Evolutionary conservation across 2,888 invertebrate species (phyloP).

Genomic region (Campaea margaritaria): DNA sequence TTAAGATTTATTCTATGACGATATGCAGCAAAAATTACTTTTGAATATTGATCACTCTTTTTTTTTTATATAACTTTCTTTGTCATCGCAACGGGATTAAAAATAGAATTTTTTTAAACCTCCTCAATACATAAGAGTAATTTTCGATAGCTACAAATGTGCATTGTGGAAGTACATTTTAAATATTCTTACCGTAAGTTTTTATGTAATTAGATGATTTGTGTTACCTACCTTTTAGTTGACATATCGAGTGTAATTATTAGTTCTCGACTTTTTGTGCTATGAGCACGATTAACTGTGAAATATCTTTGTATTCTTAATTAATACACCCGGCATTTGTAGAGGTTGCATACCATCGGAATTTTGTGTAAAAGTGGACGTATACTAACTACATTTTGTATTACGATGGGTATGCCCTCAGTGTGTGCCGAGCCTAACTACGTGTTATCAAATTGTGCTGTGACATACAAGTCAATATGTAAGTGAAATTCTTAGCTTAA

Average conservation of each 20-base stretch:
- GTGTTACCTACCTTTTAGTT: slow-evolving; percentile 34
- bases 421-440: slow-evolving; percentile 31
- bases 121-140: slow-evolving; percentile 43
- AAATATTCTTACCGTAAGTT: slow-evolving; percentile 43
- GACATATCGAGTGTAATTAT: slow-evolving; percentile 52
- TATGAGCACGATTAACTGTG: slow-evolving; percentile 52
- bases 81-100: slow-evolving; percentile 28
- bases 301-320: slow-evolving; percentile 18
- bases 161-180: slow-evolving; percentile 64
- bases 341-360: slow-evolving; percentile 7
- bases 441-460: slow-evolving; percentile 71
- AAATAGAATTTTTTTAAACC: slow-evolving; percentile 22
- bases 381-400: background rate
- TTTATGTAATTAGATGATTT: slow-evolving; percentile 28
- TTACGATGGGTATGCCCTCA: slow-evolving; percentile 5
- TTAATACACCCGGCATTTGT: slow-evolving; percentile 10
- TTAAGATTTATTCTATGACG: slow-evolving; percentile 8
- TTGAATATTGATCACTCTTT: slow-evolving; percentile 11
- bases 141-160: slow-evolving; percentile 46
- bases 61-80: slow-evolving; percentile 7
- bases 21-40: slow-evolving; percentile 20
- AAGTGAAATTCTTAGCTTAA: slow-evolving; percentile 69
- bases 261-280: slow-evolving; percentile 56
- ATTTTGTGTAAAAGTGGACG: too few species aligned
- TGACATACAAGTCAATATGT: slow-evolving; percentile 82